Evolutionary conservation across 2,888 invertebrate species (phyloP), one percentile per base, ranked within the genome.

Genomic region (Hedychridium roseum): DNA sequence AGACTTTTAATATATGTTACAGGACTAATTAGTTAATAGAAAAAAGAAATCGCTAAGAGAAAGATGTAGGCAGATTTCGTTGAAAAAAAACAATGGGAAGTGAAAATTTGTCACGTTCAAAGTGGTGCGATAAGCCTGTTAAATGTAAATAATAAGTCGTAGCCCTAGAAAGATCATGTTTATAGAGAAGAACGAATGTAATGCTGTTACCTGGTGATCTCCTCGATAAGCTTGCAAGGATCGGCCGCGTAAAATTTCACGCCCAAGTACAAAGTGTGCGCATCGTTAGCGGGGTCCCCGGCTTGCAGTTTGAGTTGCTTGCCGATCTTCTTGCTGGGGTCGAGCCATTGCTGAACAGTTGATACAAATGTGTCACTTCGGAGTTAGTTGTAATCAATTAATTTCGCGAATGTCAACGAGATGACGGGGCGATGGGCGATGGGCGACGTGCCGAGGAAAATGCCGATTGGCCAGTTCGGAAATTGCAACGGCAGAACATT

Each of bases 181-280:
- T n/a, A n/a, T n/a, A n/a, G 5, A 21, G 27, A 14, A 14, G 27
- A 43, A 39, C 32, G 43, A 53, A 55, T 46, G 41, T 17, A 48
- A 45, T 48, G 30, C 30, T 44, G 76, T 79, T 82, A 94, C 94
- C 95, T 88, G 49, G 97, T 97, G 70, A 96, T 95, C 83, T 97
- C 97, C 82, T 97, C 97, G 51, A 93, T 84, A 50, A 97, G 84
- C 79, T 96, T 96, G 82, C 96, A 96, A 1, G 97, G 97, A 82
- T 97, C 97, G 1, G 94, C 94, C 2, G 96, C 94, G 81, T 97
- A 97, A 81, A 96, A 97, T 81, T 97, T 97, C 56, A 97, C 95
- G 48, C 96, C 95, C 78, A 97, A 96, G 81, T 97, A 97, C 68
- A 97, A 87, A 47, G 92, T 94, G 80, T 91, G 91, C 21, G 90